Conservation (phyloP, 2,888 invertebrate genomes). For the Caenorhabditis sp. region DNA sequence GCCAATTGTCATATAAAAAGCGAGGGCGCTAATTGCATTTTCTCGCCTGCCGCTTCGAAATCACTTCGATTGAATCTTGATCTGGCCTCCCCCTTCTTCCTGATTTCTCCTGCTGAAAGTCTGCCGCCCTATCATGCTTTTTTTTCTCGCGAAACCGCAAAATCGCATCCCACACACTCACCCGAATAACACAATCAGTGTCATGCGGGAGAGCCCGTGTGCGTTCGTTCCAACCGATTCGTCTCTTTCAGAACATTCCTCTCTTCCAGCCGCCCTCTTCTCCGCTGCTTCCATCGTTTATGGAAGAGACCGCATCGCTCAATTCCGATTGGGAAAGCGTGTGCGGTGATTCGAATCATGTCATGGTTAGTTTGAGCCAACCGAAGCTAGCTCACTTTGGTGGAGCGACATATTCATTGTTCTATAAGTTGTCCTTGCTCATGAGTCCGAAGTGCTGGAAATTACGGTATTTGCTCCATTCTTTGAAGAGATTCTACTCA, state of each 20-base stretch:
- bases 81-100: not conserved
- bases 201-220: slow-evolving; percentile 10
- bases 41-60: slow-evolving; percentile 35
- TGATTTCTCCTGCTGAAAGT: not conserved
- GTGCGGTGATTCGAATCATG: slow-evolving; percentile 53
- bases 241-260: slow-evolving; percentile 44
- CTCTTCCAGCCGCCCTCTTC: slow-evolving; percentile 51
- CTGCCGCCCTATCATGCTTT: not conserved
- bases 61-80: slow-evolving; percentile 12
- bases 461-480: too few relatives aligned
- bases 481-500: too few relatives aligned
- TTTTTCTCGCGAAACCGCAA: slow-evolving; percentile 37
- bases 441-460: too few relatives aligned
- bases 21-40: slow-evolving; percentile 35
- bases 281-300: slow-evolving; percentile 54
- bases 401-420: too few relatives aligned
- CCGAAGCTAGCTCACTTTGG: too few relatives aligned
- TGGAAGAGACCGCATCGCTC: slow-evolving; percentile 60
- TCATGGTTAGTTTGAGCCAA: slow-evolving; percentile 10
- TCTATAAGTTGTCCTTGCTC: too few relatives aligned
- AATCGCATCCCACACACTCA: slow-evolving; percentile 32
- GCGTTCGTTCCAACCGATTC: slow-evolving; percentile 9
- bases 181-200: slow-evolving; percentile 49
- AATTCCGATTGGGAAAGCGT: slow-evolving; percentile 66
- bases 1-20: slow-evolving; percentile 48